phyloP scores from a whole-genome alignment of 2,797 vertebrate genomes.

The Fringilla coelebs region DNA sequence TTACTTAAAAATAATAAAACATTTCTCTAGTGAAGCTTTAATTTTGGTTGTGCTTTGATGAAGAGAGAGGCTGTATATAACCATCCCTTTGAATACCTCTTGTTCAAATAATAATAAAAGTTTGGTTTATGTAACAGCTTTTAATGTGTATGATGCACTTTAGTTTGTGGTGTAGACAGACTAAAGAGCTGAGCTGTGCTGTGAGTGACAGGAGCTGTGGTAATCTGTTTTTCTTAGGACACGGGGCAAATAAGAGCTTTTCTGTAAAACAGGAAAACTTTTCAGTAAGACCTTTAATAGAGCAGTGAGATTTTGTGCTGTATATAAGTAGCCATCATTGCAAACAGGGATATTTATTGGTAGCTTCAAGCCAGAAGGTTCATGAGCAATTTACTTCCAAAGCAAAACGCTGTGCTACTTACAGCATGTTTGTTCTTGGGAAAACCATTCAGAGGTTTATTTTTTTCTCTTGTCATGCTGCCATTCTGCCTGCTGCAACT shows the following conservation, averaged over 20 bases:
- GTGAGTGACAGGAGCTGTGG: neutral
- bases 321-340: slow-evolving; percentile 28
- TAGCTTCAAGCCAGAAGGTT: slow-evolving; percentile 25
- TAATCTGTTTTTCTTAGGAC: slow-evolving; percentile 8
- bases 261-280: slow-evolving; percentile 23
- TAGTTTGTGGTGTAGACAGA: neutral
- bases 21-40: neutral
- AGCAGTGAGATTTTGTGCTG: neutral
- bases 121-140: slow-evolving; percentile 31
- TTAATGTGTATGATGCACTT: slow-evolving; percentile 1
- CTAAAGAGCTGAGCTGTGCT: neutral
- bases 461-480: neutral
- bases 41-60: neutral
- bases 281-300: slow-evolving; percentile 34
- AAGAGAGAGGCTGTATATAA: neutral
- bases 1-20: slow-evolving; percentile 32
- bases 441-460: neutral
- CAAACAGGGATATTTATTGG: slow-evolving; percentile 37
- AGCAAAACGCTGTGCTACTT: neutral
- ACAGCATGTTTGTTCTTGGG: neutral
- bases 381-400: slow-evolving; percentile 33
- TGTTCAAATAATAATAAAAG: slow-evolving; percentile 2
- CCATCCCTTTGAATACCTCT: neutral
- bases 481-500: neutral
- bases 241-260: slow-evolving; percentile 43